These are phyloP conservation scores for Malurus alboscapulatus DNA, from an alignment of 2,113 vertebrate genomes.

Conservation along the genomic window DNA sequence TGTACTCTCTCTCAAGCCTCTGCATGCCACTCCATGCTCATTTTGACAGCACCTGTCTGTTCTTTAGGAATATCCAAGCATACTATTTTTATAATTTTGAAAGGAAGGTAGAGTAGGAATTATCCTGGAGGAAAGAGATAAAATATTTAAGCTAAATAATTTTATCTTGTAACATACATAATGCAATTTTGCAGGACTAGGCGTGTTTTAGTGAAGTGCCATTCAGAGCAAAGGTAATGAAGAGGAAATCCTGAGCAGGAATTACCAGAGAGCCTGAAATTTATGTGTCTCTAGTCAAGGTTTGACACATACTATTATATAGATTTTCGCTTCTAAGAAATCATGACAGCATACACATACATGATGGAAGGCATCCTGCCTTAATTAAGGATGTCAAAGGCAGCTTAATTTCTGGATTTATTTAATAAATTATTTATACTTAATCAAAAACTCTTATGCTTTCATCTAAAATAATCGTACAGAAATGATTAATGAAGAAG, in stretches of 20 bases:
- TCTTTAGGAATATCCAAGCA: background rate
- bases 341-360: background rate
- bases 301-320: background rate
- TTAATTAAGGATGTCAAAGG: background rate
- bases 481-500: background rate
- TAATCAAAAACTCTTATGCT: background rate
- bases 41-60: background rate
- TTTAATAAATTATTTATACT: background rate
- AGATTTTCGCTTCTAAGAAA: background rate
- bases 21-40: background rate
- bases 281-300: background rate
- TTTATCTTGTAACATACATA: background rate
- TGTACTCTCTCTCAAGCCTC: background rate
- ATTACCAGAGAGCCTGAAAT: background rate
- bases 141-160: background rate
- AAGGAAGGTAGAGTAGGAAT: background rate
- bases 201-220: background rate
- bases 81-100: background rate
- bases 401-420: background rate
- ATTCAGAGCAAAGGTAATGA: background rate
- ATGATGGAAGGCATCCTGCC: background rate
- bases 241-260: background rate
- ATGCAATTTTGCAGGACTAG: background rate
- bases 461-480: background rate
- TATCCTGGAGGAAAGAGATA: background rate